phyloP scores from a whole-genome alignment of 1,140 invertebrate genomes.

The Contarinia nasturtii region DNA sequence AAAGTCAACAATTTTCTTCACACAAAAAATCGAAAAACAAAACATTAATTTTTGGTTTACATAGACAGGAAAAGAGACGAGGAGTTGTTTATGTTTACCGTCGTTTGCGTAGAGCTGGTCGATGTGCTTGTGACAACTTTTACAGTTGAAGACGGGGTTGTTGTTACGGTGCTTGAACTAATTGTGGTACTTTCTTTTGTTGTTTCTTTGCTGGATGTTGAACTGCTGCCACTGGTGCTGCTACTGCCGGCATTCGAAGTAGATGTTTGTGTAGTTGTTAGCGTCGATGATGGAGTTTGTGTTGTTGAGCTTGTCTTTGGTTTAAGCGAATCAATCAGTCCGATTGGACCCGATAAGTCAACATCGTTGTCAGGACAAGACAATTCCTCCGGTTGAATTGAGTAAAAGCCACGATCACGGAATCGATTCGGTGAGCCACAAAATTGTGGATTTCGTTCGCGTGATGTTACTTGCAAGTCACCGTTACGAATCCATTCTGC shows the following conservation, averaged over 20 bases:
- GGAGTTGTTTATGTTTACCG: slow-evolving; percentile 20
- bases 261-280: slow-evolving; percentile 6
- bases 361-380: slow-evolving; percentile 25
- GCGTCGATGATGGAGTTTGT: slow-evolving; percentile 17
- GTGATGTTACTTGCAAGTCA: slow-evolving; percentile 78
- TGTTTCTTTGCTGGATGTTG: slow-evolving; percentile 17
- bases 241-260: slow-evolving; percentile 6
- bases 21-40: no score
- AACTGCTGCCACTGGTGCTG: slow-evolving; percentile 11
- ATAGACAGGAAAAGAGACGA: background rate
- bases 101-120: slow-evolving; percentile 17
- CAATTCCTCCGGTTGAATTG: slow-evolving; percentile 57
- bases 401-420: slow-evolving; percentile 65
- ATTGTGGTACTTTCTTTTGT: slow-evolving; percentile 15
- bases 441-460: slow-evolving; percentile 83
- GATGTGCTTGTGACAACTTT: slow-evolving; percentile 19
- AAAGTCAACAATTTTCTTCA: no score
- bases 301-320: slow-evolving; percentile 12
- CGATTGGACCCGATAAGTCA: slow-evolving; percentile 25
- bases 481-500: slow-evolving; percentile 72
- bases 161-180: slow-evolving; percentile 11
- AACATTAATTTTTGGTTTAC: no score
- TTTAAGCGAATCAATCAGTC: slow-evolving; percentile 24
- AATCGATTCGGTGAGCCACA: slow-evolving; percentile 65
- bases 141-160: slow-evolving; percentile 11